Percentiles rank a stretch among this genome's conserved stretches.
Evolutionary conservation across 2,113 vertebrate species (phyloP).

Genomic region (Gracilinanus agilis): DNA sequence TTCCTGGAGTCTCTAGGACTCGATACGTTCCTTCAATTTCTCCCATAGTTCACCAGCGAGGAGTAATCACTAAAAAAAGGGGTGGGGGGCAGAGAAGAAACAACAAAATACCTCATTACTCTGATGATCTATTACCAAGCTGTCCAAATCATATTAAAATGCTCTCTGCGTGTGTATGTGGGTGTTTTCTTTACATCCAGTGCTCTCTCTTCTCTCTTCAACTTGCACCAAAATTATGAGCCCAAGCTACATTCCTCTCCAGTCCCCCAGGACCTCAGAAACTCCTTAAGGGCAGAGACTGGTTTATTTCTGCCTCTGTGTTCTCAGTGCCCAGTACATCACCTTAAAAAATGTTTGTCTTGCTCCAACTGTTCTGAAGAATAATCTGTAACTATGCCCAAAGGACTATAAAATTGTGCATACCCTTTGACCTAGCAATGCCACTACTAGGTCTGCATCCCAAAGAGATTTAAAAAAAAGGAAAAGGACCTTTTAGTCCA

Average conservation of each 20-base stretch:
- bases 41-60: constrained; percentile 88
- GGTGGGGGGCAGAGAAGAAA: neutral
- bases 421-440: neutral
- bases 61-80: constrained; percentile 40
- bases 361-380: neutral
- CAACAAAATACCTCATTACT: constrained; percentile 4
- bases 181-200: neutral
- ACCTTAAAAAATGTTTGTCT: neutral
- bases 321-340: neutral
- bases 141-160: neutral
- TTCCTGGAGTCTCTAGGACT: constrained; percentile 91
- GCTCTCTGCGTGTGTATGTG: fast-evolving
- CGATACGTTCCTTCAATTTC: constrained; percentile 96
- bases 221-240: neutral
- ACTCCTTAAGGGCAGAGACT: neutral
- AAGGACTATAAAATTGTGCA: neutral
- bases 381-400: neutral
- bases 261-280: neutral
- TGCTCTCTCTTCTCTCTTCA: neutral
- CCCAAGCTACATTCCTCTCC: neutral
- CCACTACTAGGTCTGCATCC: neutral
- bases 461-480: neutral
- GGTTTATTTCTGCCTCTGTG: neutral
- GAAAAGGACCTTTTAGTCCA: neutral
- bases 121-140: neutral